Base-by-base conservation (phyloP, 1,140 invertebrate genomes). In the Branchinecta lindahli region DNA sequence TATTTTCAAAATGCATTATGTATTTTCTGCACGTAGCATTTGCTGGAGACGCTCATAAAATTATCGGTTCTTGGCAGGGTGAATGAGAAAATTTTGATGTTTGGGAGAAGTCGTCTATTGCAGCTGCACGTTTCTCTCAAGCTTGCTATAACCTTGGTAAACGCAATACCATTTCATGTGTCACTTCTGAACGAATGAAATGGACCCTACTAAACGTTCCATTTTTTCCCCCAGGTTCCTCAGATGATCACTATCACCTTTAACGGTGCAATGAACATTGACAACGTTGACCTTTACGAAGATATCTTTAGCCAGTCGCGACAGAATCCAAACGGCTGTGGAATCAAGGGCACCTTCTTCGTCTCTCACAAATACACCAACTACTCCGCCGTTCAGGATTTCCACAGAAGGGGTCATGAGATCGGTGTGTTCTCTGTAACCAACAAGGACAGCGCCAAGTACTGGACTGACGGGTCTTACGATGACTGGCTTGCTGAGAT, bases 291-390 rank as follows among this genome's bases (percentile, higher is more conserved):
- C 75, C 80, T 94, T 66, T 95, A 94, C 80, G 88, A 93, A 66
- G 90, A 92, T 73, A 84, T 94, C 73, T 94, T 94, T 82, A 92
- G 89, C 76, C 90, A 89, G 4, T 84, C 87, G 74, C 83, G 90
- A 15, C 85, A 86, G 74, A 95, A 95, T 77, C 91, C 92, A 18
- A 96, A 97, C 78, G 91, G 94, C 33, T 98, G 94, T 77, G 89
- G 92, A 75, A 91, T 96, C 77, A 86, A 87, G 73, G 90, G 90
- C 72, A 97, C 93, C 7, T 96, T 96, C 84, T 98, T 97, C 79
- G 88, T 95, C 0, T 94, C 91, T 0, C 93, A 97, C 83, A 94
- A 95, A 77, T 96, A 94, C 79, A 92, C 91, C 67, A 96, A 97
- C 79, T 97, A 97, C 77, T 93, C 92, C 9, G 89, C 91, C 7